Percentiles rank a stretch among this genome's conserved stretches.
phyloP scores from a whole-genome alignment of 2,888 invertebrate genomes.

The Leucophenga montana region DNA sequence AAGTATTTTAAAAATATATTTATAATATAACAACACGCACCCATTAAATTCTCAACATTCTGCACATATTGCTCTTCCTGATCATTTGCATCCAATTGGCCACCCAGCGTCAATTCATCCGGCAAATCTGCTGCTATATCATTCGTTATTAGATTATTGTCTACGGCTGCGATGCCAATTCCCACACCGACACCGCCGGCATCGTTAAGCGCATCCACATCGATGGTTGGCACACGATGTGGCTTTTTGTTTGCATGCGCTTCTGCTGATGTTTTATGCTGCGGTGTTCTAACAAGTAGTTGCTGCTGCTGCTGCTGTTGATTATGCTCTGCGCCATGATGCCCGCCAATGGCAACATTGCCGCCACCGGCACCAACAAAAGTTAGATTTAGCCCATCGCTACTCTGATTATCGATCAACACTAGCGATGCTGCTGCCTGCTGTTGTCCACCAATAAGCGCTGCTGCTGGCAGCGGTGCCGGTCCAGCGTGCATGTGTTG shows the following conservation, averaged over 20 bases:
- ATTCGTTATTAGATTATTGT: constrained; percentile 12
- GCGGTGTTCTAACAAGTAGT: background rate
- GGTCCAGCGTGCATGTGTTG: constrained; percentile 57
- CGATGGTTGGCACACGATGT: constrained; percentile 66
- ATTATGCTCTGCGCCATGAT: constrained; percentile 22
- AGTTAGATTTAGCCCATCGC: background rate
- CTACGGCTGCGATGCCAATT: constrained; percentile 25
- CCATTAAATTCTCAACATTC: constrained; percentile 59
- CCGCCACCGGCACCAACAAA: background rate
- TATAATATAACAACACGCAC: constrained; percentile 44
- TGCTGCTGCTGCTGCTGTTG: constrained; percentile 27
- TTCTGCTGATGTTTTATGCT: constrained; percentile 30
- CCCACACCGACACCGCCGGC: constrained; percentile 56
- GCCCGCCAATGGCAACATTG: background rate
- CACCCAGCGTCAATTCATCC: constrained; percentile 43
- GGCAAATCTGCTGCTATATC: constrained; percentile 31
- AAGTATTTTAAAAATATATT: background rate
- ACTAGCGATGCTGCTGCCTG: constrained; percentile 26
- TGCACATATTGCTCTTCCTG: constrained; percentile 63
- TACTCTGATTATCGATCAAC: constrained; percentile 8
- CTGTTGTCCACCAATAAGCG: constrained; percentile 42
- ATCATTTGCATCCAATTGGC: constrained; percentile 54
- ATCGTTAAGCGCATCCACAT: constrained; percentile 63
- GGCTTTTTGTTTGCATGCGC: constrained; percentile 44
- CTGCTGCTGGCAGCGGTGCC: constrained; percentile 33